Evolutionary conservation across 2,797 vertebrate genomes (phyloP), one percentile per base, ranked within the genome.

Genomic region (Danio aesculapii): DNA sequence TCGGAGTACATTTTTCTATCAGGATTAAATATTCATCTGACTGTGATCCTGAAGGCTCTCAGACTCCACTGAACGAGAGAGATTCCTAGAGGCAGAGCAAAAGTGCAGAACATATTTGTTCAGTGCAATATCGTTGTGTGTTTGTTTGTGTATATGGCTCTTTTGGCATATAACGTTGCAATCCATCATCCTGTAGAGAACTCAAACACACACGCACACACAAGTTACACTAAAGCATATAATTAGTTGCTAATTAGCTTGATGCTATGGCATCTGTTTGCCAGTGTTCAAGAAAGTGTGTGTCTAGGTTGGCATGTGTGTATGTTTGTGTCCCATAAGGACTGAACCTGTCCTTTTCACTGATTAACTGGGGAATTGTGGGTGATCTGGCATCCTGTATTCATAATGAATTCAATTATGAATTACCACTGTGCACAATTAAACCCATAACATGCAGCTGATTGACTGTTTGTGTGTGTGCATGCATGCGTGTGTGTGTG

Each of bases 361-460:
- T 74, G 44, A 77, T 85, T 73, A 79, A 70, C 80, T 66, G 67
- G 66, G 71, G 83, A 61, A 75, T 75, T 71, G 41, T 52, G 21
- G 69, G 43, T 77, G 81, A 83, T 81, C 70, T 81, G 67, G 55
- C 43, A n/a, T 73, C 57, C 68, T 81, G 69, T 77, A 46, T n/a
- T 50, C 11, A 41, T 83, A 72, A 85, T 73, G 67, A 85, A 85
- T 67, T 83, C 63, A 83, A 83, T 81, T 85, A 85, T 71, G 43
- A 53, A 76, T 80, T 49, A 80, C 59, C 84, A 72, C 57, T 73
- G 49, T 70, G 72, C 75, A 66, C 71, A 83, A 85, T 83, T 83
- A 83, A 73, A 77, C 73, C 17, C 59, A 72, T 64, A 64, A 64
- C 69, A 57, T 74, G 66, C 59, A 46, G 59, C 44, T 55, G 11